phyloP scores from a whole-genome alignment of 1,140 invertebrate genomes.

The Bombus picipes region DNA sequence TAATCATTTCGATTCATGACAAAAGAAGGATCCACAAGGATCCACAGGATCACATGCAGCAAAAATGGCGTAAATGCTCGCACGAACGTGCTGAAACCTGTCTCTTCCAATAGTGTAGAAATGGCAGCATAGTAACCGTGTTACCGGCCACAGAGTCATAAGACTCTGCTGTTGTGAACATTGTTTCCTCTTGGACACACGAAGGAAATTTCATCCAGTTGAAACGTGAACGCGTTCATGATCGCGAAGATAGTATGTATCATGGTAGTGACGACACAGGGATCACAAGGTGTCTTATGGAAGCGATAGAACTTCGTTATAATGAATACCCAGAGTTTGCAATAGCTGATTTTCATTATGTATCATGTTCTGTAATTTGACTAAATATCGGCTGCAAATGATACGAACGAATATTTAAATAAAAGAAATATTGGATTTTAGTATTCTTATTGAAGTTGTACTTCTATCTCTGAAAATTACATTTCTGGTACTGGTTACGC shows the following conservation, averaged over 20 bases:
- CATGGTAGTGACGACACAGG: not conserved
- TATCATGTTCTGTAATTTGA: not conserved
- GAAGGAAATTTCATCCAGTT: slow-evolving; percentile 24
- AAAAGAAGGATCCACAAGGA: no score
- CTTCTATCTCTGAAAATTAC: not conserved
- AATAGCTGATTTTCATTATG: not conserved
- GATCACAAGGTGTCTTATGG: not conserved
- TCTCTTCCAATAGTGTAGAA: not conserved
- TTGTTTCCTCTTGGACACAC: not conserved
- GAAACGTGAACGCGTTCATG: slow-evolving; percentile 16
- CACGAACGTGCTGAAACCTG: not conserved
- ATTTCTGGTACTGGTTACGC: not conserved
- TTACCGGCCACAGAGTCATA: slow-evolving; percentile 10
- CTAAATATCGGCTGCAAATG: no score
- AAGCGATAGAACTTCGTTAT: not conserved
- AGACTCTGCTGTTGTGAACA: not conserved
- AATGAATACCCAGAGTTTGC: not conserved
- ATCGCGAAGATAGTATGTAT: slow-evolving; percentile 22
- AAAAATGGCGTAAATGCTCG: not conserved
- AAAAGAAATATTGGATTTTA: not conserved
- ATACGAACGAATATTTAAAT: not conserved
- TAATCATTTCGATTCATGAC: not conserved
- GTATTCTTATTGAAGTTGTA: not conserved
- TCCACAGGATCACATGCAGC: not conserved
- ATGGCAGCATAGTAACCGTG: slow-evolving; percentile 8